Conservation (phyloP, 2,797 vertebrate species). For the Micropoecilia bifurca region DNA sequence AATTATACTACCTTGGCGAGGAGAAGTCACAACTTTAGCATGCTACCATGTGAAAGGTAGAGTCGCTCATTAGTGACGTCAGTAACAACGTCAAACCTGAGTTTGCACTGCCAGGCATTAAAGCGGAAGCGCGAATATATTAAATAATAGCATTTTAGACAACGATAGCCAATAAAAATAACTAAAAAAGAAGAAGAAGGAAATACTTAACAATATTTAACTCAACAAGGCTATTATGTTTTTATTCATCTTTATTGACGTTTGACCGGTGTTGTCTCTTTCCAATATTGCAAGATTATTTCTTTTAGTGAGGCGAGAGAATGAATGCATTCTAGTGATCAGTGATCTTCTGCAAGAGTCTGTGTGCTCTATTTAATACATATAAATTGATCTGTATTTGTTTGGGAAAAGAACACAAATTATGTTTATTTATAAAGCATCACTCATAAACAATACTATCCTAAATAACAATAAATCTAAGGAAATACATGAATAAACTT, state of each 20-base stretch:
- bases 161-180: no score
- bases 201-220: neutral
- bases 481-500: neutral
- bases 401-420: neutral
- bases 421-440: neutral
- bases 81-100: rapidly evolving
- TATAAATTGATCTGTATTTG: neutral
- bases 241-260: neutral
- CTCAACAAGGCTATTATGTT: neutral
- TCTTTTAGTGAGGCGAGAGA: neutral
- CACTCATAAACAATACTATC: neutral
- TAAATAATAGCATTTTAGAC: neutral
- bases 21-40: constrained; percentile 11
- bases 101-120: neutral
- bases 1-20: constrained; percentile 37
- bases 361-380: neutral
- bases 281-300: neutral
- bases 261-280: neutral
- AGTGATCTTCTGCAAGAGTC: neutral
- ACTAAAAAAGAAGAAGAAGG: neutral
- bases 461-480: neutral
- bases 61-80: constrained; percentile 65
- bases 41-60: constrained; percentile 50
- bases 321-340: neutral
- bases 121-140: neutral